phyloP scores from a whole-genome alignment of 2,888 invertebrate genomes.

The Tetropium fuscum region DNA sequence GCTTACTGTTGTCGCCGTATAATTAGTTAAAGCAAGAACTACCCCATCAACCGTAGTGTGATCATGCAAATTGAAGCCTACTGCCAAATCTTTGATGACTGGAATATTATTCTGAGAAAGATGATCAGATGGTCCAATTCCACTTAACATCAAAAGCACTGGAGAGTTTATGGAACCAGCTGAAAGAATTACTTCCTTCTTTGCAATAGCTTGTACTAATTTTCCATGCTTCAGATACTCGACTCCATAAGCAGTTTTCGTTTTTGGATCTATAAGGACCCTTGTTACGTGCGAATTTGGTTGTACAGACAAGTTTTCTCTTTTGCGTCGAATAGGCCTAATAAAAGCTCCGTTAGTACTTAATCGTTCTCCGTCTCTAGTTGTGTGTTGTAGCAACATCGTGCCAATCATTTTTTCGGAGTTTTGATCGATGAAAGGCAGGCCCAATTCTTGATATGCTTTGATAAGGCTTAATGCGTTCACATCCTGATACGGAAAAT shows the following conservation, averaged over 20 bases:
- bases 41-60: constrained; percentile 77
- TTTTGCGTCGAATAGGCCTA: constrained; percentile 71
- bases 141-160: constrained; percentile 74
- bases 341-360: constrained; percentile 77
- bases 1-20: constrained; percentile 67
- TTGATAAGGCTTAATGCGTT: constrained; percentile 71
- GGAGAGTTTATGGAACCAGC: constrained; percentile 74
- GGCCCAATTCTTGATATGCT: constrained; percentile 74
- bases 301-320: constrained; percentile 68
- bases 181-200: constrained; percentile 74
- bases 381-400: constrained; percentile 73
- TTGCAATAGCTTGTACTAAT: constrained; percentile 65
- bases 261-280: constrained; percentile 70
- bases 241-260: constrained; percentile 68
- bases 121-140: constrained; percentile 73
- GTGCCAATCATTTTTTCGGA: constrained; percentile 72
- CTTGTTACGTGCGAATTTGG: constrained; percentile 70
- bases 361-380: constrained; percentile 70
- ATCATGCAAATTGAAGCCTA: constrained; percentile 81
- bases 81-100: constrained; percentile 74
- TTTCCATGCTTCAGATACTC: constrained; percentile 68
- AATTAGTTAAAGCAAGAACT: constrained; percentile 69
- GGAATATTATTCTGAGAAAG: constrained; percentile 68
- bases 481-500: constrained; percentile 72
- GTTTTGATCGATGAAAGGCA: constrained; percentile 72